Evolutionary conservation across 2,113 vertebrate genomes (phyloP), one percentile per base, ranked within the genome.

Genomic region (Seriola aureovittata): DNA sequence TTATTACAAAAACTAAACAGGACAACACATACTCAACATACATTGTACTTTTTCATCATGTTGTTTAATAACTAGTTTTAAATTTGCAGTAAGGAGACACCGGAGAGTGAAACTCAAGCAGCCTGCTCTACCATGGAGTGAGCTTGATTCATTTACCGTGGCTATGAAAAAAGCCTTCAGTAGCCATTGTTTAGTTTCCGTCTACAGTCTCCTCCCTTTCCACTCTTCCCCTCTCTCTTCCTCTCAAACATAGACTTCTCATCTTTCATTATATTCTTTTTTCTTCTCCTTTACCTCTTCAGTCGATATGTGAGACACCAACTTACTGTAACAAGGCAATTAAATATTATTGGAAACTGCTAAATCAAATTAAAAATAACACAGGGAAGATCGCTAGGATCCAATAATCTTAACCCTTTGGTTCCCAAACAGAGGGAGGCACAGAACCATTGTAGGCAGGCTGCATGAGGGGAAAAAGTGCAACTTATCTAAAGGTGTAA

Each of bases 161-260:
- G 81, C 87, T 68, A 52, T 78, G 84, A 91, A 84, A 94, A 85
- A 89, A 55, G 81, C 60, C 81, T 78, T 77, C 44, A 42, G 78
- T 71, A 54, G 66, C 42, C 68, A 89, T 73, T 88, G 82, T 89
- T 89, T 72, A 75, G 60, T 81, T 89, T 87, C 58, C 46, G 42
- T 67, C 59, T 23, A n/a, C 46, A 21, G 58, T 72, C 74, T 71
- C 36, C 34, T 70, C 60, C 14, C 21, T 69, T 60, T 71, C 80
- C 23, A 29, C 44, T 79, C 52, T 71, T 81, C 40, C 62, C 11
- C 32, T 55, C 32, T 57, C 13, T 65, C 17, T n/a, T 71, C 52
- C 62, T 74, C 23, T 74, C 52, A 64, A 73, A 29, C 57, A 70
- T 29, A 78, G 60, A 74, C 62, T 70, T 81, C 54, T 82, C 62